A percentile compares a stretch with the other conserved stretches of the same genome.
Evolutionary conservation across 1,140 invertebrate genomes (phyloP).

Genomic region (Pogonus chalceus): DNA sequence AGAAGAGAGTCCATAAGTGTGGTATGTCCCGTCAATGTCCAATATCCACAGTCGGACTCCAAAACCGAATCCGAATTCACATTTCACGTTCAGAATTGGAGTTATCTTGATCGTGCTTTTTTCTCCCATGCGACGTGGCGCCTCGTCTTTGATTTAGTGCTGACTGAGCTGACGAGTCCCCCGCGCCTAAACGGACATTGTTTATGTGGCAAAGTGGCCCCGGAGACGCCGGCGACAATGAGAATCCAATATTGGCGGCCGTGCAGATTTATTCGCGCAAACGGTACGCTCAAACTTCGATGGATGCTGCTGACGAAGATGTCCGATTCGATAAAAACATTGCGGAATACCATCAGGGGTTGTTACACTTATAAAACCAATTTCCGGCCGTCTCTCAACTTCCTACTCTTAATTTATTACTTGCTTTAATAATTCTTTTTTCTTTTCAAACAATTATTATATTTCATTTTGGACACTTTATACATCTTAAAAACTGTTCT

Average conservation of each 20-base stretch:
- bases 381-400: not conserved
- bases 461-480: no score
- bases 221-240: slow-evolving; percentile 1
- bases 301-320: no score
- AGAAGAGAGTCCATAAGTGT: no score
- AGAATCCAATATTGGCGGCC: slow-evolving; percentile 4
- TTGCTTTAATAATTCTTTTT: no score
- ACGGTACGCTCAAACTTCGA: not conserved
- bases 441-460: no score
- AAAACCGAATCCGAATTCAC: no score
- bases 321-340: no score
- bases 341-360: not conserved
- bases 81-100: not conserved
- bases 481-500: no score
- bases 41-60: no score
- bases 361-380: not conserved
- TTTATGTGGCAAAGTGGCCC: slow-evolving; percentile 4
- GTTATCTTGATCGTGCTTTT: slow-evolving; percentile 1
- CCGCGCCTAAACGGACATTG: not conserved
- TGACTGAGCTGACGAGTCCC: slow-evolving; percentile 2
- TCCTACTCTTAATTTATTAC: not conserved
- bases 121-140: slow-evolving; percentile 3
- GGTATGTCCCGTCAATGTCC: no score
- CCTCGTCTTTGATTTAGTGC: slow-evolving; percentile 7
- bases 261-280: slow-evolving; percentile 1